phyloP scores from a whole-genome alignment of 2,888 invertebrate species.

The Acronicta psi region DNA sequence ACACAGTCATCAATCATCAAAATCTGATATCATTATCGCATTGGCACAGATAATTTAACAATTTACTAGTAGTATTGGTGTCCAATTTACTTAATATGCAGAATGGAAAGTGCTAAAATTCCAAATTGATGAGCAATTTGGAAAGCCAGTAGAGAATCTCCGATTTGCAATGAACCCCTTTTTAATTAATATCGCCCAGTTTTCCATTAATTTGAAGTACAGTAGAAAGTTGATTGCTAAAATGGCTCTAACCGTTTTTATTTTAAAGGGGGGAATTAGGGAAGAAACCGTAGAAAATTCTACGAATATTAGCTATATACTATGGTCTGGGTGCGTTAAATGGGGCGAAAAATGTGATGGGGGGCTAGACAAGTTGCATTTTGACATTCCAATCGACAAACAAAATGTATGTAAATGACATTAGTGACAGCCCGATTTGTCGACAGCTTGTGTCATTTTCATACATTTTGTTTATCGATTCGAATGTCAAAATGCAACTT shows the following conservation, averaged over 20 bases:
- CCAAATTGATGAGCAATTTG: background rate
- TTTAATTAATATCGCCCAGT: conserved; percentile 13
- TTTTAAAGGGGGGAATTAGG: conserved; percentile 17
- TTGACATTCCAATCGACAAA: too few species aligned
- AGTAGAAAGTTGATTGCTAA: conserved; percentile 32
- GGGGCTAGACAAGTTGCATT: too few species aligned
- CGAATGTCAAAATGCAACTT: too few species aligned
- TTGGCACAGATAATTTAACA: conserved; percentile 13
- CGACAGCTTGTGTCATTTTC: too few species aligned
- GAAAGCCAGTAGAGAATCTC: background rate
- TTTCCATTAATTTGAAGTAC: conserved; percentile 33
- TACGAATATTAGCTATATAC: too few species aligned
- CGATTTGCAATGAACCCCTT: conserved; percentile 9
- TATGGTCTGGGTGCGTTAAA: too few species aligned
- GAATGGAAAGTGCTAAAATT: background rate
- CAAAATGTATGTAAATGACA: too few species aligned
- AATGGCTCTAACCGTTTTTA: conserved; percentile 16
- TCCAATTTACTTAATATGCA: conserved; percentile 3
- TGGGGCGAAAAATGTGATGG: too few species aligned
- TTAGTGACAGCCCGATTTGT: too few species aligned
- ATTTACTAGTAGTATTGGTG: conserved; percentile 1
- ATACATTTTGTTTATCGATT: too few species aligned
- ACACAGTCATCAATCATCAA: conserved; percentile 10
- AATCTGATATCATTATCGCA: too few species aligned
- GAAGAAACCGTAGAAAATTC: too few species aligned